Evolutionary conservation across 2,888 invertebrate species (phyloP).

Genomic region (Drosophila mayaguana): DNA sequence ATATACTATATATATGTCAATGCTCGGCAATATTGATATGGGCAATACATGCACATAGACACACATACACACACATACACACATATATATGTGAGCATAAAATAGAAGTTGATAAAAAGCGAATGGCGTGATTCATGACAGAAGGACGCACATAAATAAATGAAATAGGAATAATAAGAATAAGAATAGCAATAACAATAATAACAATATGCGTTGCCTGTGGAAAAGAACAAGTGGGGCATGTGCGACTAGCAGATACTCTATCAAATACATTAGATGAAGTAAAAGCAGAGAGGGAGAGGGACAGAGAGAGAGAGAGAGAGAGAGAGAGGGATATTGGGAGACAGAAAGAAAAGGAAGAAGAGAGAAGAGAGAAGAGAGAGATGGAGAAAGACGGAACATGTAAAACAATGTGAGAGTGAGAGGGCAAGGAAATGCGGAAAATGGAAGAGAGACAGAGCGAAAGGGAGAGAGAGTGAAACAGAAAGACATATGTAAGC

Average conservation of each 20-base stretch:
- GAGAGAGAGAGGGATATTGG: accelerated
- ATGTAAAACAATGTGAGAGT: too few relatives aligned
- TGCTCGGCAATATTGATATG: constrained; percentile 51
- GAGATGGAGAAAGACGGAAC: neutral
- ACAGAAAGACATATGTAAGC: too few relatives aligned
- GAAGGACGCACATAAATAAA: constrained; percentile 23
- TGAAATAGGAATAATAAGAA: constrained; percentile 9
- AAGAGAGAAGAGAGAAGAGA: neutral
- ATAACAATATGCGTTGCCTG: constrained; percentile 37
- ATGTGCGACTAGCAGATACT: neutral
- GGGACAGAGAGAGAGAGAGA: neutral
- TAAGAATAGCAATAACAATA: constrained; percentile 30
- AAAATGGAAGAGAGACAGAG: neutral
- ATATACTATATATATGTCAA: constrained; percentile 40
- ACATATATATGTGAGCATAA: constrained; percentile 23
- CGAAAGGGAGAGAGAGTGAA: too few relatives aligned
- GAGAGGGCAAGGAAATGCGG: too few relatives aligned
- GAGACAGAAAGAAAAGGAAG: neutral
- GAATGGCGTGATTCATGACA: constrained; percentile 72
- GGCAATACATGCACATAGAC: constrained; percentile 9
- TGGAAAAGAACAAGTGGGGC: constrained; percentile 11
- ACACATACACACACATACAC: neutral
- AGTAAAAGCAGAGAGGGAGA: neutral
- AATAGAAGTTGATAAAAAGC: constrained; percentile 62
- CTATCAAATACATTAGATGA: neutral